These are phyloP conservation scores for Chloropsis cyanopogon DNA, from an alignment of 2,113 vertebrate species.

Conservation along the genomic window DNA sequence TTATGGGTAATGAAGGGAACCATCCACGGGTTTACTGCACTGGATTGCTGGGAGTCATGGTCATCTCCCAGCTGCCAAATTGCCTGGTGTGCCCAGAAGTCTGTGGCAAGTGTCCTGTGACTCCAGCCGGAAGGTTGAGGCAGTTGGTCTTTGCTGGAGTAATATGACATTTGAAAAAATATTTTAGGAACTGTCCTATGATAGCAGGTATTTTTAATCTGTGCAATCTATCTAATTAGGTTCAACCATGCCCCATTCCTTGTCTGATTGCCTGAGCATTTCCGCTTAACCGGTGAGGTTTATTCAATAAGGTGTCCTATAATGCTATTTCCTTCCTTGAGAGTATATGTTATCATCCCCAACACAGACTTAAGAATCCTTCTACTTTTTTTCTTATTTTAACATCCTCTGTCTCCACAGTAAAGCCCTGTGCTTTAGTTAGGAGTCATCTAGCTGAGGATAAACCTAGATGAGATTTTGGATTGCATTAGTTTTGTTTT, in stretches of 20 bases:
- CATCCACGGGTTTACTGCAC: rapidly evolving
- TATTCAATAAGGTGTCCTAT: constrained; percentile 61
- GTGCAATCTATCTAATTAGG: constrained; percentile 44
- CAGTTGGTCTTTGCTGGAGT: background rate
- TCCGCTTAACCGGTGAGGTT: constrained; percentile 43
- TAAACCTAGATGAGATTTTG: background rate
- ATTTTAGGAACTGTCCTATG: constrained; percentile 34
- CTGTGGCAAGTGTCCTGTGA: background rate
- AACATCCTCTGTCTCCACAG: background rate
- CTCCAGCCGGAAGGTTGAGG: rapidly evolving
- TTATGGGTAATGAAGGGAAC: background rate
- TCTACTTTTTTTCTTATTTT: constrained; percentile 16
- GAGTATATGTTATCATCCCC: constrained; percentile 38
- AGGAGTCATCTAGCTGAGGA: background rate
- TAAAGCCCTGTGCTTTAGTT: background rate
- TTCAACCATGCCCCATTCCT: constrained; percentile 23
- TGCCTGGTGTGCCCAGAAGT: rapidly evolving
- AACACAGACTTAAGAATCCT: constrained; percentile 9
- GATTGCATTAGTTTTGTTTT: background rate
- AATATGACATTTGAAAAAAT: constrained; percentile 36
- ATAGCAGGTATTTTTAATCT: constrained; percentile 56
- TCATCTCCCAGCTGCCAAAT: background rate
- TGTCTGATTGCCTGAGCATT: constrained; percentile 42
- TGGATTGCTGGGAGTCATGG: background rate
- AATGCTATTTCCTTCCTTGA: constrained; percentile 59